Percentiles rank a stretch among this genome's conserved stretches.
Conservation (phyloP, 1,140 invertebrate genomes). For the Popillia japonica region DNA sequence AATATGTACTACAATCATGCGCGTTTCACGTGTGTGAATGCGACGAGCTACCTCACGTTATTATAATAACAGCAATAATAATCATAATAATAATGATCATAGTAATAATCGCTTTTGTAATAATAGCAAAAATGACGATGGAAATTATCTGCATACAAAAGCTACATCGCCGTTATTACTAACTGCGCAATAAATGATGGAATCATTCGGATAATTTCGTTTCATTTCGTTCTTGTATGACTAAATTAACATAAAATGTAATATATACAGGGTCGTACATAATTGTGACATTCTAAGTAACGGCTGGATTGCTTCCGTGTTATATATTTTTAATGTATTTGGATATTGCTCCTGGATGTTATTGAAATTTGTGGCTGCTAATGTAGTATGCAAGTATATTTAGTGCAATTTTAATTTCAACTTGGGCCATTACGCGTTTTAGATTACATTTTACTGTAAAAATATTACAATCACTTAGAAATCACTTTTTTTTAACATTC, state of each 20-base stretch:
- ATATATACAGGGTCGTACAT: neutral
- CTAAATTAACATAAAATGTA: neutral
- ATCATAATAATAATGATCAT: neutral
- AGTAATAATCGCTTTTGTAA: neutral
- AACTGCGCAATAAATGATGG: neutral
- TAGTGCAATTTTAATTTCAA: too few relatives aligned
- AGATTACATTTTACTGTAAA: too few relatives aligned
- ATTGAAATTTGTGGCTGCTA: too few relatives aligned
- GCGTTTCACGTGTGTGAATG: slow-evolving; percentile 7
- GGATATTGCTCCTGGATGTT: too few relatives aligned
- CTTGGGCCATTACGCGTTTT: too few relatives aligned
- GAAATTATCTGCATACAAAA: neutral
- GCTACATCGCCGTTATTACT: neutral
- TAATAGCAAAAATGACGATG: neutral
- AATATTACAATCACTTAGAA: slow-evolving; percentile 1
- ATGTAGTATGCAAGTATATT: too few relatives aligned
- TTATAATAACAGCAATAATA: slow-evolving; percentile 1
- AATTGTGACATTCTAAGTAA: neutral
- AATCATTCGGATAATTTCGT: neutral
- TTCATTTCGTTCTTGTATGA: neutral
- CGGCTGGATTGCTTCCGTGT: too few relatives aligned
- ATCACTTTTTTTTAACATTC: neutral
- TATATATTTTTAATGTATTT: too few relatives aligned
- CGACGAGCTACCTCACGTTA: neutral
- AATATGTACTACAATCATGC: neutral